A percentile compares a stretch with the other conserved stretches of the same genome.
These are phyloP conservation scores for Scytalopus superciliaris DNA, from an alignment of 2,113 vertebrate species.

Conservation along the genomic window DNA sequence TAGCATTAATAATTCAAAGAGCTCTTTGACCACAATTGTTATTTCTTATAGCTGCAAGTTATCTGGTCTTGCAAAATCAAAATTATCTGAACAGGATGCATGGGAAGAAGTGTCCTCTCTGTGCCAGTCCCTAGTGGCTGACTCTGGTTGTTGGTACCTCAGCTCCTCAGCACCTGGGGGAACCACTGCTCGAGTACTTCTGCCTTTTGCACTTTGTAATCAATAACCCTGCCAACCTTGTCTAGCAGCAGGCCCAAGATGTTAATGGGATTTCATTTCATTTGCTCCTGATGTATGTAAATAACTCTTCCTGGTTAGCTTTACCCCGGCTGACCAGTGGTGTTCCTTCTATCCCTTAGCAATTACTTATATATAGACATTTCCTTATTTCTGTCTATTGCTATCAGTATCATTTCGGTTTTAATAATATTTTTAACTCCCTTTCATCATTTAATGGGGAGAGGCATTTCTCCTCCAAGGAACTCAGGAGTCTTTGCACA, in stretches of 20 bases:
- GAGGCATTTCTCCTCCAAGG: neutral
- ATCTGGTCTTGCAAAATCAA: neutral
- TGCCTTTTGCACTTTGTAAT: neutral
- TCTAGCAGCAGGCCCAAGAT: neutral
- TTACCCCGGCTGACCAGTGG: neutral
- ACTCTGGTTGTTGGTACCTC: neutral
- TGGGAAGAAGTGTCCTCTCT: accelerated
- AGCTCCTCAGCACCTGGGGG: neutral
- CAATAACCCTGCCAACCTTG: neutral
- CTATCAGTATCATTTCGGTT: neutral
- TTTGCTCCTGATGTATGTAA: neutral
- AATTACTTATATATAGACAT: neutral
- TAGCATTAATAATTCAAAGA: neutral
- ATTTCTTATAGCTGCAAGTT: neutral
- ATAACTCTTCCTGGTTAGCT: neutral
- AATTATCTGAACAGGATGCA: accelerated
- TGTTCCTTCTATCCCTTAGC: neutral
- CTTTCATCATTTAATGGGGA: neutral
- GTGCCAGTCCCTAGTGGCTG: neutral
- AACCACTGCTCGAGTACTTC: neutral
- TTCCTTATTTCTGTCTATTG: neutral
- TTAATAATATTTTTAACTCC: neutral
- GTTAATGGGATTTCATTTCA: neutral
- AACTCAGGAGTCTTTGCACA: neutral
- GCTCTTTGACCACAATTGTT: neutral